A percentile compares a stretch with the other conserved stretches of the same genome.
phyloP scores from a whole-genome alignment of 2,113 vertebrate genomes.

The Mus pahari region DNA sequence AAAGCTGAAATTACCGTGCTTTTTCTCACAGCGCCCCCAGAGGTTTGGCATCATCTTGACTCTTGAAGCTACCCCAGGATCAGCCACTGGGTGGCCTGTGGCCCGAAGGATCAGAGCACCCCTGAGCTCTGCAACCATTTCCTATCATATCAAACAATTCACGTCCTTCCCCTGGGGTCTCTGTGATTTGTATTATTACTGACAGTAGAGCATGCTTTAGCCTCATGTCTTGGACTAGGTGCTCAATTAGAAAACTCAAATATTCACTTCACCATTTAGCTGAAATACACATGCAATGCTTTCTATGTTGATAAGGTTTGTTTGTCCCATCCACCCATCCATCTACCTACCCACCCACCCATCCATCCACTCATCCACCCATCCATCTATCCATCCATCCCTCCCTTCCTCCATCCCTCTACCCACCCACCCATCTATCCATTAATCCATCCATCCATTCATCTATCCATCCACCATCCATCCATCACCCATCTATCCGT shows the following conservation, averaged over 20 bases:
- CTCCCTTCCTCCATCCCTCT: not conserved
- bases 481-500: not conserved
- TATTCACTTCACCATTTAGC: not conserved
- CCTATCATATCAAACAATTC: constrained; percentile 13
- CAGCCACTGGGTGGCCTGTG: constrained; percentile 41
- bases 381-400: not conserved
- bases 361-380: not conserved
- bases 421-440: not conserved
- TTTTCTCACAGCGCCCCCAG: constrained; percentile 18
- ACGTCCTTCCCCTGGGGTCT: not conserved
- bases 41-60: constrained; percentile 28
- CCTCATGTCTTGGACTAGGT: constrained; percentile 1
- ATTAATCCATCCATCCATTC: too few relatives aligned
- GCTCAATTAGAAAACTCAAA: not conserved
- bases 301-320: not conserved
- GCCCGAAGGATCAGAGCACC: not conserved
- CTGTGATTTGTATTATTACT: constrained; percentile 6
- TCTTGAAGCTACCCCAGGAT: constrained; percentile 33
- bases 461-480: not conserved
- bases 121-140: constrained; percentile 20
- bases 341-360: not conserved
- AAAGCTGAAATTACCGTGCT: constrained; percentile 10
- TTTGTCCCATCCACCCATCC: not conserved
- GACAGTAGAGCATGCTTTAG: not conserved
- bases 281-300: constrained; percentile 7